A percentile compares a stretch with the other conserved stretches of the same genome.
Conservation (phyloP, 2,888 invertebrate genomes). For the Halictus ligatus region DNA sequence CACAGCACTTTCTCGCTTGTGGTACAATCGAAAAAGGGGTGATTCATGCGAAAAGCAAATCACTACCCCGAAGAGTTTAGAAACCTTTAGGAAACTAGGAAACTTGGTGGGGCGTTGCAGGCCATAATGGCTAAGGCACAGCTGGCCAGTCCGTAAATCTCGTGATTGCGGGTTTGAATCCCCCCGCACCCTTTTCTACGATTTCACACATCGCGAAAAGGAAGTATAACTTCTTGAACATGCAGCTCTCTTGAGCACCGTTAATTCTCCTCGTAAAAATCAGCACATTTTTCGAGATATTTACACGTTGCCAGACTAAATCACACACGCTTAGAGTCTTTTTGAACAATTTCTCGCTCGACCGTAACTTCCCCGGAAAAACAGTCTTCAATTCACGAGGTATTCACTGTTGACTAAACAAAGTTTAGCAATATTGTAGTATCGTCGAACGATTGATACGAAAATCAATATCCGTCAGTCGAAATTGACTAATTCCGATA, state of each 20-base stretch:
- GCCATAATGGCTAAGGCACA: neutral
- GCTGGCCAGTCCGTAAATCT: neutral
- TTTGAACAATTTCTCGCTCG: neutral
- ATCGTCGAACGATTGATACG: no score
- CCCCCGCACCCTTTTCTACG: neutral
- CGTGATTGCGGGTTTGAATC: neutral
- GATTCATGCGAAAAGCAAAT: slow-evolving; percentile 6
- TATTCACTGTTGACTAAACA: slow-evolving; percentile 1
- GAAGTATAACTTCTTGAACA: neutral
- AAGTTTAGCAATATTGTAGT: neutral
- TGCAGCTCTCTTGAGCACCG: neutral
- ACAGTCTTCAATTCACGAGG: neutral
- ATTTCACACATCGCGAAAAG: neutral
- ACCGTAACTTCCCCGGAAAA: neutral
- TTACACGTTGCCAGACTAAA: no score
- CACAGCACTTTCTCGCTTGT: neutral
- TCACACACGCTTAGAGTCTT: neutral
- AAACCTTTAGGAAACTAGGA: neutral
- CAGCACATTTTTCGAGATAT: no score
- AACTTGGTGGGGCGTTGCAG: neutral
- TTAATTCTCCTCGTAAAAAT: no score
- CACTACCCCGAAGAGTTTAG: neutral
- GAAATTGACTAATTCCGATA: slow-evolving; percentile 15
- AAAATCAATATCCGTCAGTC: slow-evolving; percentile 13
- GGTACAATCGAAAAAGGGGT: neutral